Base-by-base conservation (phyloP, 2,888 invertebrate genomes). In the Arctia plantaginis region DNA sequence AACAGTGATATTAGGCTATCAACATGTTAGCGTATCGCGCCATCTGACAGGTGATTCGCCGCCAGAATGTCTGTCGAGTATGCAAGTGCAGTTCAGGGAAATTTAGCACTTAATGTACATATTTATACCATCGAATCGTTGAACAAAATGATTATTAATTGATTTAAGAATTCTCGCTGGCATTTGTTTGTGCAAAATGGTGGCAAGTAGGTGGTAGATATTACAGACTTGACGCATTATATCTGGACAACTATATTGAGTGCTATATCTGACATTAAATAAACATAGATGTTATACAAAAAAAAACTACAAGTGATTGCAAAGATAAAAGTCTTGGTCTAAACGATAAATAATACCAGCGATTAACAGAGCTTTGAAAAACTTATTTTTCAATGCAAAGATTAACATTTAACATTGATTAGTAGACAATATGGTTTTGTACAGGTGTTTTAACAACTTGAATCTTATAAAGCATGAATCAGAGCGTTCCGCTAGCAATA, bases 1-100 rank as follows among this genome's bases (percentile, higher is more conserved):
- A 82, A 71, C 78, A 79, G 80, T 79, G 77, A 80, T 85, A 86
- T 87, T 85, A 82, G 80, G 77, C 77, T 79, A 85, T 86, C 85
- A 83, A 80, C 77, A 80, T 79, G 76, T 78, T 41, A 69, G 74
- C 78, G 77, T 88, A 89, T 88, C 86, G 80, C 75, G 20, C 78
- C 72, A 88, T 88, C 86, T 85, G 82, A 86, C 86, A 87, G 85
- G 71, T 71, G 79, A 73, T 59, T 77, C 88, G 88, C 88, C 87
- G 89, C 82, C 90, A 80, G 90, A 90, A 91, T 91, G 91, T 92
- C 90, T 88, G 82, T 73, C 80, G 73, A 71, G 66, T 79, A 69
- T 77, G 65, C 72, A 72, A 75, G 78, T 82, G 85, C 85, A 85
- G 35, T 90, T 87, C 89, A 78, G 79, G 81, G 90, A 89, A 90